Evolutionary conservation across 2,113 vertebrate genomes (phyloP).

Genomic region (Scomber colias): DNA sequence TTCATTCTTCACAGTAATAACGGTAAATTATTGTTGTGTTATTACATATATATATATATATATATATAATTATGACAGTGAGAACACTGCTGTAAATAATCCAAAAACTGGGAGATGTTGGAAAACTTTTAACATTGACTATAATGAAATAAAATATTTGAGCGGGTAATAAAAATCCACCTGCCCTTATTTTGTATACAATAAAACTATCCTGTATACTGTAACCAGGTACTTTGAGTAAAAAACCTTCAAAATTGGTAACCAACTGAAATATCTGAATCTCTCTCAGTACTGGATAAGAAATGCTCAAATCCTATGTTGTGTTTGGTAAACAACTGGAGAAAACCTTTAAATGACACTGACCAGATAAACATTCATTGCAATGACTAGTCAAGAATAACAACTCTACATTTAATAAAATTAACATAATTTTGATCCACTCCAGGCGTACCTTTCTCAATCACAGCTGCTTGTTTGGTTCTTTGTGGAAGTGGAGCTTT

Average conservation of each 20-base stretch:
- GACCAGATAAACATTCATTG: not conserved
- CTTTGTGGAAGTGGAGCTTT: constrained; percentile 64
- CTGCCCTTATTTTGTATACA: not conserved
- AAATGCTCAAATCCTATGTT: not conserved
- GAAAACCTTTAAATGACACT: no score
- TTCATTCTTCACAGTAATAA: not conserved
- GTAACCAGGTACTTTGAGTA: not conserved
- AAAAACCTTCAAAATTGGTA: not conserved
- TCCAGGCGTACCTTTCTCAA: constrained; percentile 90
- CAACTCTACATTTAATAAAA: not conserved
- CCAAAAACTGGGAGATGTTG: not conserved
- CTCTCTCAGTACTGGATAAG: not conserved
- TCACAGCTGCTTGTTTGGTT: constrained; percentile 62
- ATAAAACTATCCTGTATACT: not conserved
- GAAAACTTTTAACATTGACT: not conserved
- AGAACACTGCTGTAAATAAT: no score
- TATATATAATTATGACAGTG: no score
- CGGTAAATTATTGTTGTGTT: no score
- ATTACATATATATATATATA: no score
- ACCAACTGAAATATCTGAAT: not conserved
- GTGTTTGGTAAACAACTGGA: not conserved
- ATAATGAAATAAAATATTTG: not conserved
- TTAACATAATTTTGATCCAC: not conserved
- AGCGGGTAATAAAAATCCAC: not conserved
- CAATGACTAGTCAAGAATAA: not conserved